Evolutionary conservation across 2,888 invertebrate genomes (phyloP).

Genomic region (Netelia fuscicornis): DNA sequence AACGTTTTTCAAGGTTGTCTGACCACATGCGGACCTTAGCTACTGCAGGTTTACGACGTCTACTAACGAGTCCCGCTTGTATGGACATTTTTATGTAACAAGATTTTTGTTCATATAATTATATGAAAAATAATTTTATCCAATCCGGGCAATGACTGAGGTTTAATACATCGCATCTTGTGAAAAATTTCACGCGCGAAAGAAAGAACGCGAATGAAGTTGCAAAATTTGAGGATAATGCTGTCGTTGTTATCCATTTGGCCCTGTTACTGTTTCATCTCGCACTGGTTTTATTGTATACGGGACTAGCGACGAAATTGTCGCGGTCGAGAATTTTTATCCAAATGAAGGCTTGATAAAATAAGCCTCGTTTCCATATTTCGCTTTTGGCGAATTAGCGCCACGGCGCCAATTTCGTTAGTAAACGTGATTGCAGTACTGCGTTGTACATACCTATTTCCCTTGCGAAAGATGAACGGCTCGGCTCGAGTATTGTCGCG

Average conservation of each 20-base stretch:
- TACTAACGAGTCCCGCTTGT: neutral
- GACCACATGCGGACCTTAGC: conserved; percentile 34
- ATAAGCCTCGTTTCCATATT: conserved; percentile 16
- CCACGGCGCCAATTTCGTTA: conserved; percentile 18
- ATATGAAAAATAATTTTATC: too few species aligned
- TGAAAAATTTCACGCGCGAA: neutral
- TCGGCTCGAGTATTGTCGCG: conserved; percentile 11
- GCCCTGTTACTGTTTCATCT: neutral
- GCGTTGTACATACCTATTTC: conserved; percentile 6
- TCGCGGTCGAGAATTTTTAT: conserved; percentile 5
- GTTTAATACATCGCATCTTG: neutral
- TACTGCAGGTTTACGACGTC: neutral
- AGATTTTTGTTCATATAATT: too few species aligned
- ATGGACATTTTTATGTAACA: neutral
- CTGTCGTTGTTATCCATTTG: neutral
- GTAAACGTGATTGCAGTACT: neutral
- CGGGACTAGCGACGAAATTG: neutral
- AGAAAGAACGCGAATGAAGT: neutral
- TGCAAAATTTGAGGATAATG: neutral
- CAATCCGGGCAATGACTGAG: too few species aligned
- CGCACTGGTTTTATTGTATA: neutral
- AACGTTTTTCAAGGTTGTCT: conserved; percentile 1
- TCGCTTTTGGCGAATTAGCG: conserved; percentile 26
- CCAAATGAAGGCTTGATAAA: conserved; percentile 14
- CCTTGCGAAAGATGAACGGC: neutral